Conservation (phyloP, 2,888 invertebrate genomes). For the Reticulitermes lucifugus region DNA sequence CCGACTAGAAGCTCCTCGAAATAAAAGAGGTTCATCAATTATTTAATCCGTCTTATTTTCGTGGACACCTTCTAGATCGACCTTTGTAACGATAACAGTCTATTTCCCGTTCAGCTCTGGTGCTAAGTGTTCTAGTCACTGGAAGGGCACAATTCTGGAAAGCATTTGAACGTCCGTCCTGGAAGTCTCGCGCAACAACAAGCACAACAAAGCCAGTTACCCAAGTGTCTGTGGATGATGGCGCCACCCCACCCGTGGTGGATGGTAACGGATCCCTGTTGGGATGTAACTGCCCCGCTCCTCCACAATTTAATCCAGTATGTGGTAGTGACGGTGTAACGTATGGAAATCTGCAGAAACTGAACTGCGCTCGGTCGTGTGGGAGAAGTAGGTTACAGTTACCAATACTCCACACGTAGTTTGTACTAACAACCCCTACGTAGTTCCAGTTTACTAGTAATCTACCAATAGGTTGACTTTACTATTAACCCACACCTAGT, state of each 20-base stretch:
- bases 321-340: conserved; percentile 40
- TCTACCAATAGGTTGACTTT: too few species aligned
- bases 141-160: background rate
- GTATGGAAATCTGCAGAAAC: conserved; percentile 38
- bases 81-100: too few species aligned
- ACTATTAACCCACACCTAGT: too few species aligned
- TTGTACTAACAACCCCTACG: too few species aligned
- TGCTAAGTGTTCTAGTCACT: background rate
- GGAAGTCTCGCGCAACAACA: background rate
- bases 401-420: too few species aligned
- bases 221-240: background rate
- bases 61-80: too few species aligned
- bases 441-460: too few species aligned
- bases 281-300: conserved; percentile 34
- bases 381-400: conserved; percentile 9
- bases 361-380: conserved; percentile 21
- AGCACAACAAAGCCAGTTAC: background rate
- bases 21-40: too few species aligned
- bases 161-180: background rate
- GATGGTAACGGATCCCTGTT: conserved; percentile 22
- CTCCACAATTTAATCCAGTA: conserved; percentile 41
- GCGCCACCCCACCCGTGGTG: background rate
- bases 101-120: background rate
- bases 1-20: too few species aligned
- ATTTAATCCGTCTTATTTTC: too few species aligned